These are phyloP conservation scores for Dysmachus trigonus DNA, from an alignment of 2,888 invertebrate genomes.

Conservation along the genomic window DNA sequence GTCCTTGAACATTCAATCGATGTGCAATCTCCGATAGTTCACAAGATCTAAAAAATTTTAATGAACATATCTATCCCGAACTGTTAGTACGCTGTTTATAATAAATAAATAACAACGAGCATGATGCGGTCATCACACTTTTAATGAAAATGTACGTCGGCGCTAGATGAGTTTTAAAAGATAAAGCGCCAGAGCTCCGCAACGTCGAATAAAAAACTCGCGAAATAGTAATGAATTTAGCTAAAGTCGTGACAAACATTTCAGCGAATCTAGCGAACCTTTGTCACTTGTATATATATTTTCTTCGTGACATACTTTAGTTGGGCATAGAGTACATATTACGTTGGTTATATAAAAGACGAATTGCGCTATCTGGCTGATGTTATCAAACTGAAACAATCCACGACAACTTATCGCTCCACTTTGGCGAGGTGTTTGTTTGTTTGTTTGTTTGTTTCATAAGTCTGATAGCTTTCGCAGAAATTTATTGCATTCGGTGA, in stretches of 20 bases:
- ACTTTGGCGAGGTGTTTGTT: not conserved
- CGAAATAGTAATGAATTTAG: not conserved
- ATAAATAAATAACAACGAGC: not conserved
- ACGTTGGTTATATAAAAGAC: not conserved
- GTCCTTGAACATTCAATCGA: no score
- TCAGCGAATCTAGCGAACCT: not conserved
- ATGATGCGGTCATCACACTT: not conserved
- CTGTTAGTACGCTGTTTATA: not conserved
- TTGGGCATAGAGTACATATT: not conserved
- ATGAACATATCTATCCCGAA: not conserved
- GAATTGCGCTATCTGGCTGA: not conserved
- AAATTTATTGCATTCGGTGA: not conserved
- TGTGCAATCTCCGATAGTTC: not conserved
- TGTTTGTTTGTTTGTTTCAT: not conserved
- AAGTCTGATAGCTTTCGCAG: slow-evolving; percentile 16
- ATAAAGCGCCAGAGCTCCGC: not conserved
- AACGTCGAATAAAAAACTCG: not conserved
- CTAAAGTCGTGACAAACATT: not conserved
- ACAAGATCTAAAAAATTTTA: not conserved
- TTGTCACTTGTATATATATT: not conserved
- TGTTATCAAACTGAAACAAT: not conserved
- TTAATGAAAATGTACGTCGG: not conserved
- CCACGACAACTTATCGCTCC: not conserved
- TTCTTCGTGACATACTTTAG: not conserved
- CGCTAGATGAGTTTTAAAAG: not conserved